Evolutionary conservation across 2,113 vertebrate genomes (phyloP), one percentile per base, ranked within the genome.

Genomic region (Clarias gariepinus): DNA sequence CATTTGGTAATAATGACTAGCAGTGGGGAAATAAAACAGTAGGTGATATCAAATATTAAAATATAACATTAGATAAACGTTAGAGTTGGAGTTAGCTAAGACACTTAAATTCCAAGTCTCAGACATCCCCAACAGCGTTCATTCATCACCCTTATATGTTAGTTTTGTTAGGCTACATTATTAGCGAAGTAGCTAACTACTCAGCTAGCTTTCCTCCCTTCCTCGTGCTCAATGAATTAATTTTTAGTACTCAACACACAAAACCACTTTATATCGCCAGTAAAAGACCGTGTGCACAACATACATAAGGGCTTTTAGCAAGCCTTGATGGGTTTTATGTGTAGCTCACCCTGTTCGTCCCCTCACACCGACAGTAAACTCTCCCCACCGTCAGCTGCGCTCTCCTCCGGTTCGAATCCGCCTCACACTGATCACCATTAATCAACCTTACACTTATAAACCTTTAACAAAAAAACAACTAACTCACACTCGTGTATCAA

Each of bases 311-410:
- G 19, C 25, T 47, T 71, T 87, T 87, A 73, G 18, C 33, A 7
- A 0, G 0, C 0, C 1, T 3, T 7, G 1, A 0, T 0, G 41
- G 63, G 61, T 77, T 89, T 89, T 60, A 18, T 16, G 13, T 53
- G 79, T 89, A 63, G 88, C 88, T 89, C 88, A 89, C 36, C n/a
- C 36, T 64, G 86, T 21, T 87, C 7, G 83, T 79, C 53, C 86
- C 73, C 1, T 73, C n/a, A 10, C 21, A 4, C 47, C 57, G 5
- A 47, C 5, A 16, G 19, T 2, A 47, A 47, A 47, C 47, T 47
- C 73, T 2, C 81, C n/a, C 16, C 21, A 4, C 47, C 57, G 3
- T 58, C 5, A 16, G 19, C 7, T 25, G 47, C 47, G 47, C 47
- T 47, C 19, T 1, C 79, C 78, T 0, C 19, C 60, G 86, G 88